These are phyloP conservation scores for Bos indicus DNA, from an alignment of 2,113 vertebrate genomes.

Conservation along the genomic window DNA sequence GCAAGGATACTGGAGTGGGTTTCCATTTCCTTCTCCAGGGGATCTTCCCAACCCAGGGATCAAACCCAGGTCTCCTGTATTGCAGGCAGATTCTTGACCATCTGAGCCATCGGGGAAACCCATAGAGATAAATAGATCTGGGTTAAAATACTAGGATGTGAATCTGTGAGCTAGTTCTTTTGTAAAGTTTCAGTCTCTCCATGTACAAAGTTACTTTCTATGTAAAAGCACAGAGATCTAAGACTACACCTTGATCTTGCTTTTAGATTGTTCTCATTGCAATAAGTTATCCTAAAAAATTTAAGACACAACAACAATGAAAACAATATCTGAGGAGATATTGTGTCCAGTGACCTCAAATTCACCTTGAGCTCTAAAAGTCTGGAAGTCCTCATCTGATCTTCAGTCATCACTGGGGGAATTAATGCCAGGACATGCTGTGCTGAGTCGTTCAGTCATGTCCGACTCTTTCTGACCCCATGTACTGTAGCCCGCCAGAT, in stretches of 20 bases:
- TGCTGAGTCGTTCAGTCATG: neutral
- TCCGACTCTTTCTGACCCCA: neutral
- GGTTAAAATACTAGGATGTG: neutral
- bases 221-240: neutral
- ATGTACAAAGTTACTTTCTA: neutral
- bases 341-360: neutral
- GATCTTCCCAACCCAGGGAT: neutral
- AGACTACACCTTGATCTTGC: neutral
- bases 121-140: neutral
- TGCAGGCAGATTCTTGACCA: neutral
- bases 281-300: neutral
- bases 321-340: neutral
- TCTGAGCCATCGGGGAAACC: neutral
- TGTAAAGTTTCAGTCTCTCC: neutral
- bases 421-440: neutral
- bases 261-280: neutral
- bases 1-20: neutral
- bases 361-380: neutral
- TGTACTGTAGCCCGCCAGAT: neutral
- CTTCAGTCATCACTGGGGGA: neutral
- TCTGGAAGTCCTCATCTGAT: neutral
- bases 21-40: neutral
- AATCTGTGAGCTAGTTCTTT: neutral
- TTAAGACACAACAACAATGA: neutral
- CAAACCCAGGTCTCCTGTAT: neutral